Base-by-base conservation (phyloP, 1,140 invertebrate genomes). In the Drosophila navojoa region DNA sequence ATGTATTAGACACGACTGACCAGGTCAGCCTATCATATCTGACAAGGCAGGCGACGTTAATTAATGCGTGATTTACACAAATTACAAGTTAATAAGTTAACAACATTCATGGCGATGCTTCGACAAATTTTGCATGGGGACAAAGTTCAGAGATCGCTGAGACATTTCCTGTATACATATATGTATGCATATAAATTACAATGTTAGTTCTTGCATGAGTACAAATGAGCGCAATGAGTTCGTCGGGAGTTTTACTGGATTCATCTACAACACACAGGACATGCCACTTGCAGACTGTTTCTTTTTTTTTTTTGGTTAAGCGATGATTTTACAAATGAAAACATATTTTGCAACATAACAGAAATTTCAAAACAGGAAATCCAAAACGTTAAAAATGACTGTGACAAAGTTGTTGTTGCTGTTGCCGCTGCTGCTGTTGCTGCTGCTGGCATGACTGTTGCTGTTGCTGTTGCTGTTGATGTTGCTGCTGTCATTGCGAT, bases 331-430 rank as follows among this genome's bases (percentile, higher is more conserved):
- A 70, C 58, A 70, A 62, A 61, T 69, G 57, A 53, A 10, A 32
- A 60, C 57, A 50, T 27, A 4, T 45, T 45, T 9, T 22, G 19
- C 15, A 42, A 50, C 5, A 27, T 22, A 22, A 22, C 19, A 53
- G 38, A 4, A 11, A 42, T 35, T 45, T 79, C 76, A 91, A 74
- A 91, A 91, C 69, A 91, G 68, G 76, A 91, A 91, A 50, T 91
- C 90, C 69, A 91, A 80, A 70, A 91, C 82, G 86, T 91, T 91
- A 69, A 91, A 91, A 71, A 91, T 79, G 54, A 91, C 81, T 54
- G 72, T 91, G 67, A 84, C 86, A 73, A 91, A 71, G 66, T 90
- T 90, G 64, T 80, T 86, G 68, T 74, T 87, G 69, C 66, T 77
- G 42, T 54, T 70, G 66, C 44, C 78, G 44, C 63, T 71, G 29